Conservation (phyloP, 1,140 invertebrate genomes). For the Metopolophium dirhodum region DNA sequence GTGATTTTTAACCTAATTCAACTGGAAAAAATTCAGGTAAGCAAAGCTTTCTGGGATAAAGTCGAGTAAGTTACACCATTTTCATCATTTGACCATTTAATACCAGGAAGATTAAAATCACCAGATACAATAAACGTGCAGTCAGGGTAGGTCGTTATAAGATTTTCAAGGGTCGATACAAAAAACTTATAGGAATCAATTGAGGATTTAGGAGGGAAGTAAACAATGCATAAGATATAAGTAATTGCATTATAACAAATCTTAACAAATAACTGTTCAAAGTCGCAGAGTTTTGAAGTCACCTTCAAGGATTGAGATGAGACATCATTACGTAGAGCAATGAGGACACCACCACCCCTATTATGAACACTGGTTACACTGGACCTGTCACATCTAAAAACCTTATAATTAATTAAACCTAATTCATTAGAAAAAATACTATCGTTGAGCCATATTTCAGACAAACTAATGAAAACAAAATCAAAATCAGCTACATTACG, state of each 20-base stretch:
- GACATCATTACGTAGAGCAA: neutral
- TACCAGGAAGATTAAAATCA: too few species aligned
- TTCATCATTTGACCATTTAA: too few species aligned
- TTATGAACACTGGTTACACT: neutral
- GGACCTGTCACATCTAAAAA: neutral
- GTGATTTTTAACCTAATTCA: too few species aligned
- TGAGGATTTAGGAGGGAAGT: too few species aligned
- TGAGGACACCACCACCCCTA: neutral
- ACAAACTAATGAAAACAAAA: neutral
- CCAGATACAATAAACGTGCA: too few species aligned
- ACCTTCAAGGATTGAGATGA: neutral
- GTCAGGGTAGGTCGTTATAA: too few species aligned
- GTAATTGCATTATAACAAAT: neutral
- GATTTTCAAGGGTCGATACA: too few species aligned
- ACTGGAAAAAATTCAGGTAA: too few species aligned
- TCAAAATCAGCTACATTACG: neutral
- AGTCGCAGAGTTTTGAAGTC: neutral
- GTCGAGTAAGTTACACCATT: too few species aligned
- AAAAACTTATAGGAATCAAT: too few species aligned
- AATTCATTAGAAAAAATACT: neutral
- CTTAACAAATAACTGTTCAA: conserved; percentile 11
- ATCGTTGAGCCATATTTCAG: neutral
- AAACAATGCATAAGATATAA: too few species aligned
- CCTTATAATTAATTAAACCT: neutral
- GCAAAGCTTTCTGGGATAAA: too few species aligned